Percentiles rank a stretch among this genome's conserved stretches.
Conservation (phyloP, 2,888 invertebrate genomes). For the Coremacera marginata region DNA sequence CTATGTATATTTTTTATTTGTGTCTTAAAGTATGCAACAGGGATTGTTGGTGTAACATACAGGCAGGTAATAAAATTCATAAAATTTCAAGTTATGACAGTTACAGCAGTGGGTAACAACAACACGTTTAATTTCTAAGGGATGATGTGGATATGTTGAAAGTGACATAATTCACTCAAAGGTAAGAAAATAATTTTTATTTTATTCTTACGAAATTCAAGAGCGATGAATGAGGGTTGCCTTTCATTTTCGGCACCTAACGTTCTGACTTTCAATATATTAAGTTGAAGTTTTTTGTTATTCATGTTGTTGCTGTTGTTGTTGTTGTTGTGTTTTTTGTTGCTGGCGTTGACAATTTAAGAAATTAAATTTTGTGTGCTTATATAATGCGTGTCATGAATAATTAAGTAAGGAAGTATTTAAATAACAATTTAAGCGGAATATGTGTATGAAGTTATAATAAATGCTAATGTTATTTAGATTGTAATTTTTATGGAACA, state of each 20-base stretch:
- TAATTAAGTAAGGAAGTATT: slow-evolving; percentile 7
- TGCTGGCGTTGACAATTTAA: not conserved
- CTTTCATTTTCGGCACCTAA: not conserved
- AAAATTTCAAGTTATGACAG: too few relatives aligned
- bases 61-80: too few relatives aligned
- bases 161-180: not conserved
- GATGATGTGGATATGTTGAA: not conserved
- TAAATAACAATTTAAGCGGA: not conserved
- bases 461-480: not conserved
- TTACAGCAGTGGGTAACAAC: too few relatives aligned
- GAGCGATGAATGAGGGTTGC: not conserved
- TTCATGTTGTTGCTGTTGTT: not conserved
- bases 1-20: too few relatives aligned
- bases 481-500: too few relatives aligned
- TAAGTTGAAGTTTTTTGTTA: not conserved
- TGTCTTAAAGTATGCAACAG: too few relatives aligned
- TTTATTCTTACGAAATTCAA: too few relatives aligned
- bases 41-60: too few relatives aligned
- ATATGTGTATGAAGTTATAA: not conserved
- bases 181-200: not conserved
- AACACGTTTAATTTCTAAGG: too few relatives aligned
- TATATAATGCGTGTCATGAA: not conserved
- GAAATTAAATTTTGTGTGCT: not conserved
- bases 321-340: not conserved
- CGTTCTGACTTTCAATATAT: not conserved